Evolutionary conservation across 2,797 vertebrate species (phyloP).

Genomic region (Anniella stebbinsi): DNA sequence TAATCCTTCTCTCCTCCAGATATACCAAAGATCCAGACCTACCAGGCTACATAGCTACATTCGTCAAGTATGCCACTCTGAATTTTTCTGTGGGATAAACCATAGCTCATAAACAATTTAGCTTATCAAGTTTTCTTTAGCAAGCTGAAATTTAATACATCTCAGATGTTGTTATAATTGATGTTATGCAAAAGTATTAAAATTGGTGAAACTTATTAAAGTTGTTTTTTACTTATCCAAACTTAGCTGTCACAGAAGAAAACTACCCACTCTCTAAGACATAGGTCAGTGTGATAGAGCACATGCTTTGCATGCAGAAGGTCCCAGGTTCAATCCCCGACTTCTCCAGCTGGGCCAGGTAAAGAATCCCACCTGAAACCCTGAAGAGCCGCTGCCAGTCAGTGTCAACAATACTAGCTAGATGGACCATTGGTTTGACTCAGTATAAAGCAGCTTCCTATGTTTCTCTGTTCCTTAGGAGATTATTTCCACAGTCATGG

Average conservation of each 20-base stretch:
- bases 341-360: no score
- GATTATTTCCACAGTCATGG: not conserved
- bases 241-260: not conserved
- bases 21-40: not conserved
- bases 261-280: no score
- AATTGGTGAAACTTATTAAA: slow-evolving; percentile 43
- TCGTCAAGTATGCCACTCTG: no score
- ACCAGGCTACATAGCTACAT: not conserved
- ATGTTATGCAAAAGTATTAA: slow-evolving; percentile 39
- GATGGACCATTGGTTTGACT: no score
- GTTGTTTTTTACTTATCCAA: slow-evolving; percentile 39
- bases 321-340: no score
- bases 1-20: not conserved
- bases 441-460: no score
- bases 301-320: no score
- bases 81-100: not conserved
- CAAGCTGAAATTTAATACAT: not conserved
- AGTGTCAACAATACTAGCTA: no score
- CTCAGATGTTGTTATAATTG: slow-evolving; percentile 15
- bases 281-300: no score
- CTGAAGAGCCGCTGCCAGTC: no score
- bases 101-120: not conserved
- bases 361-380: no score
- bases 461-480: not conserved
- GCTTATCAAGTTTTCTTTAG: not conserved